Conservation (phyloP, 2,797 vertebrate species). For the Ctenopoma multispine region DNA sequence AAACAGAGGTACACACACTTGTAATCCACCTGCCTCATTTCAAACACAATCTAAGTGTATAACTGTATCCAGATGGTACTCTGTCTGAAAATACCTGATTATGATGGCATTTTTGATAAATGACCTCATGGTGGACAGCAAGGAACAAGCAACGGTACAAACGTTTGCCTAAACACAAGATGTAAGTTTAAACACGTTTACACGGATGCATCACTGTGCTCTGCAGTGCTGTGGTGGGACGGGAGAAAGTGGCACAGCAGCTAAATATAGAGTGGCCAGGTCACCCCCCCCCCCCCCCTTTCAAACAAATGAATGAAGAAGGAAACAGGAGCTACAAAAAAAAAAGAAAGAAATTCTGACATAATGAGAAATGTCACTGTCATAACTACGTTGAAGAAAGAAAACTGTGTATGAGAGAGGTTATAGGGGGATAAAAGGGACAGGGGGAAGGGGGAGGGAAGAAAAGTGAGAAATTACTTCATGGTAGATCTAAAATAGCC, state of each 20-base stretch:
- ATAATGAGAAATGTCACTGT: constrained; percentile 21
- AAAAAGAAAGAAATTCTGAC: not conserved
- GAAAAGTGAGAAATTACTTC: too few species aligned
- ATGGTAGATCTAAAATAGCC: too few species aligned
- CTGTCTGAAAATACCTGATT: not conserved
- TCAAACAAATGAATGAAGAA: too few species aligned
- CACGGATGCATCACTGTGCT: constrained; percentile 41
- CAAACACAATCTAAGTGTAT: not conserved
- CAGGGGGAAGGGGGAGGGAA: not conserved
- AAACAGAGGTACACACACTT: not conserved
- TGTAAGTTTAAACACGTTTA: constrained; percentile 43
- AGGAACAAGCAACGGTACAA: not conserved
- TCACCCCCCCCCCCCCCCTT: too few species aligned
- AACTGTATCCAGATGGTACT: not conserved
- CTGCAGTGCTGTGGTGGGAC: constrained; percentile 54
- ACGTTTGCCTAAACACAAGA: constrained; percentile 30
- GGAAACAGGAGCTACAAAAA: too few species aligned
- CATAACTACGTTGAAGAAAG: constrained; percentile 1
- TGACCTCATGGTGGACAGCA: not conserved
- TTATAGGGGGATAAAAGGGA: too few species aligned
- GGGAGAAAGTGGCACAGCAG: constrained; percentile 74
- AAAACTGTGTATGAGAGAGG: too few species aligned
- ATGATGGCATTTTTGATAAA: constrained; percentile 11
- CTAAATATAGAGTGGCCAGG: constrained; percentile 75
- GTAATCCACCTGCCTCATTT: not conserved